These are phyloP conservation scores for Heterotis niloticus DNA, from an alignment of 2,113 vertebrate species.

Conservation along the genomic window DNA sequence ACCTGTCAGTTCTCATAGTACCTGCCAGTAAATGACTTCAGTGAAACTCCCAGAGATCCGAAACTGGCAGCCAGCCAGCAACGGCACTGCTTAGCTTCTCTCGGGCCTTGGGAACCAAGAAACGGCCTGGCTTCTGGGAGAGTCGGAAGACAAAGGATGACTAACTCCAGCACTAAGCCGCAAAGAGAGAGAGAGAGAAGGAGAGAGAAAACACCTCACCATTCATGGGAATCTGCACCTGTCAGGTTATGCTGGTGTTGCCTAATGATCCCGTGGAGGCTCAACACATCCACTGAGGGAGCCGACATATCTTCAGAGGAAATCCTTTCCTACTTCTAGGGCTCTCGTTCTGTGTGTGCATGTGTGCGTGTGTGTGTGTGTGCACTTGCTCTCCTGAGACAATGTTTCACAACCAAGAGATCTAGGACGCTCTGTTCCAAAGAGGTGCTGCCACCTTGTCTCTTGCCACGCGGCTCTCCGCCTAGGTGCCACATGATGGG, in stretches of 20 bases:
- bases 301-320: not conserved
- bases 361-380: not conserved
- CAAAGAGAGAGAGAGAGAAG: constrained; percentile 45
- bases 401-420: constrained; percentile 11
- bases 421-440: not conserved
- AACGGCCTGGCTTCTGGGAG: constrained; percentile 32
- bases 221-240: constrained; percentile 64
- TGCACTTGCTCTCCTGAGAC: not conserved
- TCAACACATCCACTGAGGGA: not conserved
- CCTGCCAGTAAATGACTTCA: constrained; percentile 53
- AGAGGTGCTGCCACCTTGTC: not conserved
- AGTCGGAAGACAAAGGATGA: constrained; percentile 51
- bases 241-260: constrained; percentile 52
- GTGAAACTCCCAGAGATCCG: constrained; percentile 59
- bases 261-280: constrained; percentile 44
- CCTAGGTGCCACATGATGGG: not conserved
- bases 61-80: constrained; percentile 66
- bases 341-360: not conserved
- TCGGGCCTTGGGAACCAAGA: constrained; percentile 52
- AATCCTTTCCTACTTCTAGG: not conserved
- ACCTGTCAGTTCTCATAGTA: constrained; percentile 61
- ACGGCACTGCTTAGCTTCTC: constrained; percentile 52
- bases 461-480: too few species aligned
- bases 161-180: constrained; percentile 50
- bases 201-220: constrained; percentile 45